Evolutionary conservation across 1,140 invertebrate genomes (phyloP).

Genomic region (Brachionus paranguensis): DNA sequence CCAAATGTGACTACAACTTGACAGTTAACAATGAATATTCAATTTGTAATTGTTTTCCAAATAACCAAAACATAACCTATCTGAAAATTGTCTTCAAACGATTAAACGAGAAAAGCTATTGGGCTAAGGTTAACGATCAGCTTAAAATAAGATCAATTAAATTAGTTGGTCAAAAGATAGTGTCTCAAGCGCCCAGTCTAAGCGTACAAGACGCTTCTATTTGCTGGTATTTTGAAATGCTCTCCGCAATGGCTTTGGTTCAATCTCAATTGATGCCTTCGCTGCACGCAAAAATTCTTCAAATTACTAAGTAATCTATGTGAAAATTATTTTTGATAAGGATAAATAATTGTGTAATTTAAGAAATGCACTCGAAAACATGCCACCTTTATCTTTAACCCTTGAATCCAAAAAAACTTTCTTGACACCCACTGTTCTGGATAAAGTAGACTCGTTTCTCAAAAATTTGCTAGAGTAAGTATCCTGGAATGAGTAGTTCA

Average conservation of each 20-base stretch:
- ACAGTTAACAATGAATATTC: constrained; percentile 11
- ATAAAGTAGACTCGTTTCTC: constrained; percentile 14
- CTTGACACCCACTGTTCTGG: background rate
- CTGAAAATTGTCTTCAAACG: constrained; percentile 18
- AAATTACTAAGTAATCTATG: background rate
- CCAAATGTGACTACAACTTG: constrained; percentile 32
- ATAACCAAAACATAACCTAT: background rate
- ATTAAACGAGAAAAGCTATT: background rate
- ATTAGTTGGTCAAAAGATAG: background rate
- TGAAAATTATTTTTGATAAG: background rate
- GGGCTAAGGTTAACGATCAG: constrained; percentile 8
- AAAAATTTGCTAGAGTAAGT: background rate
- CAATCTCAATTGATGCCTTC: constrained; percentile 24
- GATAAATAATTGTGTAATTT: background rate
- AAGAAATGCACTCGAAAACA: constrained; percentile 5
- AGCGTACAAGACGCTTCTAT: constrained; percentile 12
- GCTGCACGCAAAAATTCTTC: background rate
- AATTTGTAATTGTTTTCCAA: constrained; percentile 34
- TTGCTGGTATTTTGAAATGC: constrained; percentile 39
- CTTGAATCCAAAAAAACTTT: constrained; percentile 4
- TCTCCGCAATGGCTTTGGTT: constrained; percentile 4
- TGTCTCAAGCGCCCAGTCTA: background rate
- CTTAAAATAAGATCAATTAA: constrained; percentile 34
- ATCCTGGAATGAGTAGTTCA: background rate
- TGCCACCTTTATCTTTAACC: background rate